These are phyloP conservation scores for Notolepis coatsorum DNA, from an alignment of 2,797 vertebrate genomes.

Conservation along the genomic window DNA sequence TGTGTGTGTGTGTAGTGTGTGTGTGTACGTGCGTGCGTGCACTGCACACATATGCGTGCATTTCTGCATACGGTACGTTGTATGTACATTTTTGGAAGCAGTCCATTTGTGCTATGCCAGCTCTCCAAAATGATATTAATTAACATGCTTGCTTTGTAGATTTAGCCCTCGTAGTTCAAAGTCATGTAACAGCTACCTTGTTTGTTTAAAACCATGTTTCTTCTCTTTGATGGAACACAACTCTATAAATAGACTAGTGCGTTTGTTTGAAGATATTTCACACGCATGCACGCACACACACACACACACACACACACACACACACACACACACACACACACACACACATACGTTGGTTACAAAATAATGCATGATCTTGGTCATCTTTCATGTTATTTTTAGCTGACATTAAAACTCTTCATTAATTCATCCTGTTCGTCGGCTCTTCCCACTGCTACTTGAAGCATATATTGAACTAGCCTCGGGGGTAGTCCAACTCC, in stretches of 20 bases:
- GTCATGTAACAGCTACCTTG: conserved; percentile 68
- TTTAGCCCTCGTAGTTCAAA: conserved; percentile 65
- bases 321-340: background rate
- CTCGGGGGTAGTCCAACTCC: conserved; percentile 70
- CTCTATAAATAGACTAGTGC: conserved; percentile 62
- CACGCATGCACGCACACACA: background rate
- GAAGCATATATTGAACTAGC: conserved; percentile 62
- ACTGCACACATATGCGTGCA: background rate
- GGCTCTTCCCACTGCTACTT: conserved; percentile 63
- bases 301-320: background rate
- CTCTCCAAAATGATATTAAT: conserved; percentile 64
- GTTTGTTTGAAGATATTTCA: conserved; percentile 74
- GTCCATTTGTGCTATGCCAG: conserved; percentile 51
- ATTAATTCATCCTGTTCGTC: conserved; percentile 73
- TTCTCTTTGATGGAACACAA: conserved; percentile 66
- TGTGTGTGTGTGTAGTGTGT: conserved; percentile 31
- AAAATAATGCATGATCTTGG: conserved; percentile 74
- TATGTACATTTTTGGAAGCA: background rate
- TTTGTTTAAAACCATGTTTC: conserved; percentile 71
- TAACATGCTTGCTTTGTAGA: conserved; percentile 64
- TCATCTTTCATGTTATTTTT: conserved; percentile 82
- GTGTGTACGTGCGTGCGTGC: conserved; percentile 8
- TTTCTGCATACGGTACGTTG: background rate
- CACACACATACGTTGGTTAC: conserved; percentile 48
- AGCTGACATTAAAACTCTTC: conserved; percentile 72